Evolutionary conservation across 2,888 invertebrate species (phyloP).

Genomic region (Graphium colonna): DNA sequence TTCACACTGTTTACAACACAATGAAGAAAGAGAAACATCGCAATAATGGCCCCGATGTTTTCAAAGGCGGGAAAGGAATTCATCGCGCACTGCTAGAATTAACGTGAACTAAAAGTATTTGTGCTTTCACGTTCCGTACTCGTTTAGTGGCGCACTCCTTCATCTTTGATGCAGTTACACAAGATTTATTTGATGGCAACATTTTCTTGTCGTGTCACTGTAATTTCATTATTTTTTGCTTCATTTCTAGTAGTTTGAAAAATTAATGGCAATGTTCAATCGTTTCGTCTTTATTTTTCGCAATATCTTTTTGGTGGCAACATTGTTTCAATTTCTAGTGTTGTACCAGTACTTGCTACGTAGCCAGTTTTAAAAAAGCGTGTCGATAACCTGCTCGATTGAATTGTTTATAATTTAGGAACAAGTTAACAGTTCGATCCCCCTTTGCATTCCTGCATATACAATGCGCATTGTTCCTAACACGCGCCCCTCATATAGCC

Average conservation of each 20-base stretch:
- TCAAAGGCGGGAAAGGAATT: constrained; percentile 7
- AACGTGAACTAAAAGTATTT: too few relatives aligned
- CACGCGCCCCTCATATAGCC: constrained; percentile 30
- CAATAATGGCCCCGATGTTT: background rate
- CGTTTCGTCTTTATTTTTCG: too few relatives aligned
- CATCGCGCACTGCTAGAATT: too few relatives aligned
- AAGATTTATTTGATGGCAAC: background rate
- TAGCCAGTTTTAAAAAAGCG: background rate
- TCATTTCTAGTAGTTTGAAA: too few relatives aligned
- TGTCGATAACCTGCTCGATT: constrained; percentile 19
- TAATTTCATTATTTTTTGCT: too few relatives aligned
- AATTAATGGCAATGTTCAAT: too few relatives aligned
- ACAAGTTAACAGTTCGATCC: constrained; percentile 21
- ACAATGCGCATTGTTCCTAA: constrained; percentile 26
- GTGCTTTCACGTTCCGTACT: too few relatives aligned
- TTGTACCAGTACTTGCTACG: background rate
- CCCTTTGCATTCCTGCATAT: constrained; percentile 33
- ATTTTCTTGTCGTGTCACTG: too few relatives aligned
- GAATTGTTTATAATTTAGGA: constrained; percentile 12
- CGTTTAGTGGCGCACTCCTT: too few relatives aligned
- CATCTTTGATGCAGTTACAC: too few relatives aligned
- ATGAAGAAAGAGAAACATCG: constrained; percentile 20
- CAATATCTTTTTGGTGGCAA: too few relatives aligned
- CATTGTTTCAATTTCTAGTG: background rate
- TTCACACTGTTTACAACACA: constrained; percentile 25